Base-by-base conservation (phyloP, 2,113 vertebrate species). In the Panthera uncia region DNA sequence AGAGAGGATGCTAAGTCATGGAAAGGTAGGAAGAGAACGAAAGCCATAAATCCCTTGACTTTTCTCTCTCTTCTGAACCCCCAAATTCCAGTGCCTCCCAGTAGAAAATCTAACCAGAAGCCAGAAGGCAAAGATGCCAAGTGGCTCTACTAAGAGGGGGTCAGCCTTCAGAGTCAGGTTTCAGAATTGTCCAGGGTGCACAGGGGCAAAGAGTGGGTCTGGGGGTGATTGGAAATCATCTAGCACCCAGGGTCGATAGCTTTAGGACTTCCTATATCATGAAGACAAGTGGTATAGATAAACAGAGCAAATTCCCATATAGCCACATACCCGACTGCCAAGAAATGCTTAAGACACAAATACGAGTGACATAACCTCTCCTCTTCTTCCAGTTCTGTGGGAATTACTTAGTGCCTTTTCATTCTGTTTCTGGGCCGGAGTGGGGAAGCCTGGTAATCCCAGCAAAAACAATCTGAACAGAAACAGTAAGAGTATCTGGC, bases 201-300 rank as follows among this genome's bases (percentile, higher is more conserved):
- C 23, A 9, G 21, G 12, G 19, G 48, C 25, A 31, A 23, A 65
- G n/a, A 10, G 5, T 0, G 16, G 31, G 48, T 38, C 8, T 12
- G 13, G 12, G 12, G 27, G 12, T 0, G 7, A 3, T 0, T 4
- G 25, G 79, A 21, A 79, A 63, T 0, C 36, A 19, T 4, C 15
- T 5, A 13, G 1, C 29, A 23, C 21, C 21, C 27, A 13, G 8
- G 1, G 21, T 41, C 55, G 23, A 13, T 0, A 0, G 16, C 8
- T 25, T 87, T 23, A 18, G 31, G 57, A 36, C 16, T 3, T 3
- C 25, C 15, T 84, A 0, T 31, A 9, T 63, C 4, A 91, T 10
- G 15, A 31, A 0, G 19, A 48, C n/a, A 7, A 48, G 52, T 2
- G 13, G 48, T 3, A 19, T 23, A 29, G 33, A 36, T 18, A 74